Evolutionary conservation across 2,888 invertebrate genomes (phyloP).

Genomic region (Pristionchus maxplancki): DNA sequence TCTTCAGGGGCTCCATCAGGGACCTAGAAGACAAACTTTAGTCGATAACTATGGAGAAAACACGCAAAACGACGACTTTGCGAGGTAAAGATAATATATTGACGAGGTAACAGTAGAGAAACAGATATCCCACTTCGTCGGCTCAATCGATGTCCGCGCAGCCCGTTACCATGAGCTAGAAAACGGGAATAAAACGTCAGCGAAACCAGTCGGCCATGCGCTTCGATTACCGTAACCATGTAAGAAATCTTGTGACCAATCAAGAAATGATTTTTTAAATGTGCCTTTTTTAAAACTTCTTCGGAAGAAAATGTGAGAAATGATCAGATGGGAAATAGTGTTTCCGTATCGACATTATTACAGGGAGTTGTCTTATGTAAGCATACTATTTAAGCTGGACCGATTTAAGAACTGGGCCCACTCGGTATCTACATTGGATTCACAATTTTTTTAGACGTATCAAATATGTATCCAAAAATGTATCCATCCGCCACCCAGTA

Average conservation of each 20-base stretch:
- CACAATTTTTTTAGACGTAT: no score
- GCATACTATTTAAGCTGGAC: no score
- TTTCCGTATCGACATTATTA: no score
- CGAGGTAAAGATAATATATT: background rate
- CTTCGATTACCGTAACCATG: background rate
- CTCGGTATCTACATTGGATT: no score
- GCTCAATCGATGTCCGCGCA: background rate
- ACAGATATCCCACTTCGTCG: background rate
- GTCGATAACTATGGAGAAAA: background rate
- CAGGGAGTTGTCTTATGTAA: no score
- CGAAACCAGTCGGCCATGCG: background rate
- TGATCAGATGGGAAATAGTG: no score
- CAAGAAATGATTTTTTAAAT: background rate
- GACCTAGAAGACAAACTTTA: background rate
- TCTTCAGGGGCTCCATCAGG: background rate
- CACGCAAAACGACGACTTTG: background rate
- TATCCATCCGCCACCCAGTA: no score
- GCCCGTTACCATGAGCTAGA: background rate
- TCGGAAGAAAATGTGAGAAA: no score
- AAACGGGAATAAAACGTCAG: constrained; percentile 9
- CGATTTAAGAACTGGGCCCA: no score
- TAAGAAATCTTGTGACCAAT: background rate
- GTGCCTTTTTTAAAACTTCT: no score
- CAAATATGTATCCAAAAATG: no score
- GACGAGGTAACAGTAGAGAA: background rate